Conservation (phyloP, 2,113 vertebrate genomes). For the Pelobates fuscus region DNA sequence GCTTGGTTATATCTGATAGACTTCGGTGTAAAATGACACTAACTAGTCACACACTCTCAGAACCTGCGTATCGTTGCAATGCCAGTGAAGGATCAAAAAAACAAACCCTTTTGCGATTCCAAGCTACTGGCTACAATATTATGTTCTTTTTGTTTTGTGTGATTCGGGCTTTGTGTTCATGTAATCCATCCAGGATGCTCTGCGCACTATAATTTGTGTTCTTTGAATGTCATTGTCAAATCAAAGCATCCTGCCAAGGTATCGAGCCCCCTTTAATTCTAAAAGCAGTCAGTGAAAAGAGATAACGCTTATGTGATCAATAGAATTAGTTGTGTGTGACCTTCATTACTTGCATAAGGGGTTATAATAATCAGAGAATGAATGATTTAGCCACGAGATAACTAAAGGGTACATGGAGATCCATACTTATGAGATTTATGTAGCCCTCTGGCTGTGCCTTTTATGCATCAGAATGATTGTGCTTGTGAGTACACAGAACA, state of each 20-base stretch:
- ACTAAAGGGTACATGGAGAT: constrained; percentile 8
- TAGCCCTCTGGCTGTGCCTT: constrained; percentile 6
- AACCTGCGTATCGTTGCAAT: no score
- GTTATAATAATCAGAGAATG: constrained; percentile 18
- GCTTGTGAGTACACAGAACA: not conserved
- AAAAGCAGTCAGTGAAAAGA: constrained; percentile 1
- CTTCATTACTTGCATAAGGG: constrained; percentile 13
- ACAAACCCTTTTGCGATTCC: no score
- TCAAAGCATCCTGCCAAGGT: not conserved
- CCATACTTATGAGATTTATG: constrained; percentile 7
- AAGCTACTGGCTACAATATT: not conserved
- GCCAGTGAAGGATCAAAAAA: no score
- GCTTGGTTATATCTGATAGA: no score
- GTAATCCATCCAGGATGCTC: not conserved
- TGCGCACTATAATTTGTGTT: not conserved
- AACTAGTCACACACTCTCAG: no score
- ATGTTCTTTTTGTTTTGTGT: not conserved
- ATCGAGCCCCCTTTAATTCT: not conserved
- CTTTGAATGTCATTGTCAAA: not conserved
- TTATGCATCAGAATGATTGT: not conserved
- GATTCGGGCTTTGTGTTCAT: not conserved
- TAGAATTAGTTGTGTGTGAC: constrained; percentile 21
- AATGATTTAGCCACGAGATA: not conserved
- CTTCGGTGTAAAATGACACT: no score
- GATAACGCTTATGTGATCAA: constrained; percentile 2